Percentiles rank a stretch among this genome's conserved stretches.
Evolutionary conservation across 2,888 invertebrate genomes (phyloP).

Genomic region (Drosophila acutilabella): DNA sequence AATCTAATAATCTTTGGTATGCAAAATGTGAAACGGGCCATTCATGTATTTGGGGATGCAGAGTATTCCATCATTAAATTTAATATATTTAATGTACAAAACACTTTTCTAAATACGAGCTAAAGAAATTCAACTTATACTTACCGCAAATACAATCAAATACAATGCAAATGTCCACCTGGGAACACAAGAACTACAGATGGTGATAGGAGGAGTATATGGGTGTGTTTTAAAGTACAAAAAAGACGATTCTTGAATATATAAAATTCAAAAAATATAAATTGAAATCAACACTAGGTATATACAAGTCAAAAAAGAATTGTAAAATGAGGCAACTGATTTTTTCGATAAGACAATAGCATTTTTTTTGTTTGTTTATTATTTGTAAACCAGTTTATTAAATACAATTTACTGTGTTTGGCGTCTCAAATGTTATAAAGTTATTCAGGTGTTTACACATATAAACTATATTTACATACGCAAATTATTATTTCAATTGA

Average conservation of each 20-base stretch:
- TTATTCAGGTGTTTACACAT: conserved; percentile 48
- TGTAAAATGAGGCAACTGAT: conserved; percentile 58
- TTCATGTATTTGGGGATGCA: conserved; percentile 28
- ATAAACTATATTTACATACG: conserved; percentile 71
- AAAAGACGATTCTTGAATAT: conserved; percentile 22
- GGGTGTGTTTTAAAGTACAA: conserved; percentile 16
- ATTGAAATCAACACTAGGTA: conserved; percentile 41
- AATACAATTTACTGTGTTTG: conserved; percentile 73
- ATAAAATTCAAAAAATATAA: conserved; percentile 23
- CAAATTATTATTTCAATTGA: conserved; percentile 73
- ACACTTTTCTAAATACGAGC: conserved; percentile 1
- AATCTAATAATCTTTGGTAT: conserved; percentile 56
- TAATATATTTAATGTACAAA: conserved; percentile 13
- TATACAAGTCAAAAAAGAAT: conserved; percentile 55
- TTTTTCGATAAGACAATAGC: conserved; percentile 58
- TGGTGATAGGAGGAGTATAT: conserved; percentile 24
- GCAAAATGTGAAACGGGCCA: conserved; percentile 33
- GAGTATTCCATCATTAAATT: conserved; percentile 24
- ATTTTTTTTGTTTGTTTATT: conserved; percentile 48
- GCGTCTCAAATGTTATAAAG: conserved; percentile 54
- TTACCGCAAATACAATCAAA: conserved; percentile 44
- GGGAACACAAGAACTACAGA: conserved; percentile 40
- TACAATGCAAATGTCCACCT: conserved; percentile 44
- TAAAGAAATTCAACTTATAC: conserved; percentile 26
- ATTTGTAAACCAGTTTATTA: conserved; percentile 65